Percentiles rank a stretch among this genome's conserved stretches.
phyloP scores from a whole-genome alignment of 2,113 vertebrate species.

The Electrona antarctica region DNA sequence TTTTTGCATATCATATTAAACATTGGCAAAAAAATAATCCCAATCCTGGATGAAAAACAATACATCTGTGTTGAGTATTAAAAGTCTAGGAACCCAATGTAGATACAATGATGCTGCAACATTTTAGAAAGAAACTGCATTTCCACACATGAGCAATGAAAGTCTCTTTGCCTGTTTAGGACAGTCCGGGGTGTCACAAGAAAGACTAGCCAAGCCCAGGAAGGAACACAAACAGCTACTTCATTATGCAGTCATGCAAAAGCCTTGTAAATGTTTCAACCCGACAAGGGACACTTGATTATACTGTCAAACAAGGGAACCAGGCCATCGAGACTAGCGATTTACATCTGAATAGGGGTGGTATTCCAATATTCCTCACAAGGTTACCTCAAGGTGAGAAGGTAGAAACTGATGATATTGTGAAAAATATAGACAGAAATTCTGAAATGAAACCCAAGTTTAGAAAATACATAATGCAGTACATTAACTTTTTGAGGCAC shows the following conservation, averaged over 20 bases:
- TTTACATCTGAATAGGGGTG: slow-evolving; percentile 40
- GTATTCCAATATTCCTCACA: slow-evolving; percentile 16
- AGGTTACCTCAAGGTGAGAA: neutral
- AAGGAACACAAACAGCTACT: slow-evolving; percentile 23
- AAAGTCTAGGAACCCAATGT: no score
- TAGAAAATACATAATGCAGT: no score
- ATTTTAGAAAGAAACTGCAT: no score
- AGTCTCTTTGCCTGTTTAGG: no score
- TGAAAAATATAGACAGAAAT: no score
- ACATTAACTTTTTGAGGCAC: no score
- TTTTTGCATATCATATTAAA: neutral
- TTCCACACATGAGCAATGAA: no score
- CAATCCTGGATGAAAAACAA: no score
- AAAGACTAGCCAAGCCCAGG: neutral
- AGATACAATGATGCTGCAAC: no score
- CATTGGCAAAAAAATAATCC: neutral
- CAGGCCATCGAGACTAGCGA: neutral
- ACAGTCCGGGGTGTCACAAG: neutral
- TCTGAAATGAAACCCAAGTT: no score
- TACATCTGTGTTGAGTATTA: no score
- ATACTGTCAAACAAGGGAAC: slow-evolving; percentile 21
- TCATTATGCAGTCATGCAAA: slow-evolving; percentile 43
- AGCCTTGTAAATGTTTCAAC: slow-evolving; percentile 31
- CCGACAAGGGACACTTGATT: slow-evolving; percentile 20
- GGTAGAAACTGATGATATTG: no score